Base-by-base conservation (phyloP, 2,113 vertebrate species). In the Pteropus alecto region DNA sequence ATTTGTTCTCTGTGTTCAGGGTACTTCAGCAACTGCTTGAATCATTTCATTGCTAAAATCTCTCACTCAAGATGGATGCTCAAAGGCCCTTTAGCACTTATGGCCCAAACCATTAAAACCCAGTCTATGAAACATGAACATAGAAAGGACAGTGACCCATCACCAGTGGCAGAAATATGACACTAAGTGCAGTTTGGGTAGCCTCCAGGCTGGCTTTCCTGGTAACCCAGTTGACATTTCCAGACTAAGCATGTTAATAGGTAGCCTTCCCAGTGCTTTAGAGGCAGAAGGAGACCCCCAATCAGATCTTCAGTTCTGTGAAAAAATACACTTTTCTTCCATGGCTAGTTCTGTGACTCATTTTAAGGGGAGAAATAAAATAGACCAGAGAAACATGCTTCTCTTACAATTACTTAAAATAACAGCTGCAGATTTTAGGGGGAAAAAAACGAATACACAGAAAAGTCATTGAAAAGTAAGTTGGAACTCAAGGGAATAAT, bases 391-490 rank as follows among this genome's bases (percentile, higher is more conserved):
- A 93, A 93, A 79, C 16, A 48, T 28, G 10, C 2, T 82, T 65
- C 38, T 92, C n/a, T 63, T 60, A 90, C 2, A 87, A 24, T 38
- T 54, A 35, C 41, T 18, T 35, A 77, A 96, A 90, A 77, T 48
- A 61, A 86, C 33, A 93, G 38, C 48, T 81, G 33, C 16, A 82
- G 51, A 89, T 63, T 96, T 93, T 76, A 91, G 35, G 82, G 16
- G 1, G 48, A 7, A 15, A 76, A 76, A 73, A 93, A 76, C 19
- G 73, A 88, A 61, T 74, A 76, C 78, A 90, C 63, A 33, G 43
- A 84, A 81, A 77, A 26, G 14, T 93, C 88, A 96, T 73, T 74
- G 41, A 91, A 95, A 97, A 93, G 56, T 85, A 93, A 93, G 93
- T 54, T 94, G 67, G 71, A 41, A 88, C 26, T 63, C 2, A 8